Evolutionary conservation across 2,113 vertebrate genomes (phyloP), one percentile per base, ranked within the genome.

Genomic region (Rana temporaria): DNA sequence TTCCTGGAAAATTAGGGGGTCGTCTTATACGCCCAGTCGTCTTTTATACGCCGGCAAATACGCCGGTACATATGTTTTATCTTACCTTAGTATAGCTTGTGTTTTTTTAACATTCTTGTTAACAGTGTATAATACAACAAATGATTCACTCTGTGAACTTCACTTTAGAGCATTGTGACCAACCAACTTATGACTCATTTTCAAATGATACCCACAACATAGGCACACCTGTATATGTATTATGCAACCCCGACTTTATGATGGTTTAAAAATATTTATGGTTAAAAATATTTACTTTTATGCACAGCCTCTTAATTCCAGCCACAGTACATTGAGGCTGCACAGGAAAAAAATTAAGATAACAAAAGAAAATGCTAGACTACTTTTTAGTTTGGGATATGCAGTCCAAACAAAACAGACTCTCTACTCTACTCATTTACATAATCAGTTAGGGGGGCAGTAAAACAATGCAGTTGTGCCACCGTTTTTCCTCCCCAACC

Each of bases 141-240:
- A 17, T 65, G 24, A n/a, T 32, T n/a, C 26, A 17, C 9, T 6
- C 3, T 30, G 63, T 15, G 1, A 26, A 71, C 18, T 17, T 18
- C 12, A 56, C 19, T 20, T 2, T 0, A 30, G 52, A 34, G 9
- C 53, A 11, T n/a, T 32, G 53, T 12, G 8, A 26, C 24, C 18
- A 73, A 55, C 55, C 30, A 42, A 42, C 38, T 22, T 30, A 12
- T 73, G 52, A 72, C 19, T 72, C 24, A 32, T 73, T 32, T 73
- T 53, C 52, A 72, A 69, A 69, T 17, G 12, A 56, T 57, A 18
- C 12, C 2, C 19, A 32, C 52, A 72, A 42, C 38, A 42, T 5
- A 30, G 53, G 19, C 70, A 73, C 53, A 57, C 70, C 70, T 73
- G 32, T 34, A 56, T 12, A 18, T 30, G 3, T 34, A n/a, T 42